These are phyloP conservation scores for Campylomormyrus numenius DNA, from an alignment of 2,113 vertebrate species.

Conservation along the genomic window DNA sequence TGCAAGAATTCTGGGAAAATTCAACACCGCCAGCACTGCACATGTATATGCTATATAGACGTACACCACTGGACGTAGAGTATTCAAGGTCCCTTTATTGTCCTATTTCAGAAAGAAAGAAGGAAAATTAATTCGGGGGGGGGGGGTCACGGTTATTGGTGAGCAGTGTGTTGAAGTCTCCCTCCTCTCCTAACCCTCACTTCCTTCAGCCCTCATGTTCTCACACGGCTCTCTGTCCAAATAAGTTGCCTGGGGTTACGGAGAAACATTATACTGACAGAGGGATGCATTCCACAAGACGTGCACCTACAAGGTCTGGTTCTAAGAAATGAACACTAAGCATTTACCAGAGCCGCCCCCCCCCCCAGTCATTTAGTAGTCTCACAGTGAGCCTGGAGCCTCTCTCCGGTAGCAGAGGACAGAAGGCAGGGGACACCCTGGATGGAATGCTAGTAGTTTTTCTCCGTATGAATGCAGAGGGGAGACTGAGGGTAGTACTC, in stretches of 20 bases:
- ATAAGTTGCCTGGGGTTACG: background rate
- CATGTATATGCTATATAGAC: background rate
- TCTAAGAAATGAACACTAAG: background rate
- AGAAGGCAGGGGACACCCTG: background rate
- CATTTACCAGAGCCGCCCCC: background rate
- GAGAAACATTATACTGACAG: background rate
- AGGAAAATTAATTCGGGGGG: background rate
- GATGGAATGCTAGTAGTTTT: background rate
- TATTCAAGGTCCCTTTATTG: background rate
- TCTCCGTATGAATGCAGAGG: background rate
- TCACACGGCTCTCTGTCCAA: background rate
- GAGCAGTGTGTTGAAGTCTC: background rate
- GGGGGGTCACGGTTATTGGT: background rate
- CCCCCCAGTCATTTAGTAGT: background rate
- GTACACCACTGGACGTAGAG: background rate
- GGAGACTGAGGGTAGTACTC: background rate
- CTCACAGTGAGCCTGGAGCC: background rate
- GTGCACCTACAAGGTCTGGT: background rate
- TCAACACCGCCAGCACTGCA: background rate
- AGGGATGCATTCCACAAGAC: background rate
- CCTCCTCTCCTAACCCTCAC: background rate
- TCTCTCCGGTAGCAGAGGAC: background rate
- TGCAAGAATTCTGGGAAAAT: background rate
- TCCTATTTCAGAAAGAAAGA: background rate
- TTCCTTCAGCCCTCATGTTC: background rate